Conservation (phyloP, 2,113 vertebrate genomes). For the Lophura nycthemera region DNA sequence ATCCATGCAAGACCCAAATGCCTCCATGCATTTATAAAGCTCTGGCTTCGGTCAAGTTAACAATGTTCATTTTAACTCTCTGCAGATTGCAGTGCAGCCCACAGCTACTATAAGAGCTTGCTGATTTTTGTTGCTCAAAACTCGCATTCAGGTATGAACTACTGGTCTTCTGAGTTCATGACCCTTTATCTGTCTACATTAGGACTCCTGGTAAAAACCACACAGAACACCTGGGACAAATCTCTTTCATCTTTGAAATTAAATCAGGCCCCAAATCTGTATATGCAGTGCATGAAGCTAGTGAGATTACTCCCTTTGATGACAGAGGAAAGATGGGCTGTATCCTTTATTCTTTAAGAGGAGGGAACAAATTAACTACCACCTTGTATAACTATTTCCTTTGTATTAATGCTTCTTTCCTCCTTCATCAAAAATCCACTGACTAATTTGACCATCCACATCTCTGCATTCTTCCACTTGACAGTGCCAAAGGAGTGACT, state of each 20-base stretch:
- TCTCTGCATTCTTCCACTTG: neutral
- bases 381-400: neutral
- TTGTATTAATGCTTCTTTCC: neutral
- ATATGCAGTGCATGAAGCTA: neutral
- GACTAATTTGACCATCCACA: accelerated
- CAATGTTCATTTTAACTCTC: neutral
- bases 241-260: neutral
- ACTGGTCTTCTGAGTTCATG: neutral
- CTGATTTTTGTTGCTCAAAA: neutral
- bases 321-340: neutral
- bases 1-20: conserved; percentile 30
- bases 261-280: neutral
- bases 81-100: neutral
- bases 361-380: neutral
- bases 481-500: neutral
- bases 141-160: neutral
- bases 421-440: neutral
- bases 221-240: neutral
- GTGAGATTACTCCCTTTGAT: conserved; percentile 49
- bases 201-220: neutral
- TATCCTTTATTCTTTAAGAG: neutral
- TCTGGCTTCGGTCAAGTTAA: conserved; percentile 2
- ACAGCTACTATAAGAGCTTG: neutral
- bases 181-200: neutral
- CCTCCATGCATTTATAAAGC: conserved; percentile 4